A percentile compares a stretch with the other conserved stretches of the same genome.
Conservation (phyloP, 2,888 invertebrate species). For the Aleiodes alternator region DNA sequence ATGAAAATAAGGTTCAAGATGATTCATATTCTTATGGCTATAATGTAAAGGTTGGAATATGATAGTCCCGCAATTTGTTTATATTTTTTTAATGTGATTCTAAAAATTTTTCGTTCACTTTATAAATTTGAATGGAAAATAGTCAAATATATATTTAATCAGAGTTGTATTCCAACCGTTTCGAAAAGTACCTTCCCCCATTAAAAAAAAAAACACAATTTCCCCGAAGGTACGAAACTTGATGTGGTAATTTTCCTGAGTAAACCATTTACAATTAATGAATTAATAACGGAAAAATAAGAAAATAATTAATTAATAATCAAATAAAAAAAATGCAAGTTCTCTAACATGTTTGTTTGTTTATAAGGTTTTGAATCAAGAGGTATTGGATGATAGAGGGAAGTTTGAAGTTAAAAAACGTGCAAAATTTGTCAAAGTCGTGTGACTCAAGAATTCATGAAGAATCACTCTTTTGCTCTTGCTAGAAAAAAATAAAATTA, state of each 20-base stretch:
- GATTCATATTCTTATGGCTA: conserved; percentile 63
- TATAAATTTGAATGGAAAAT: conserved; percentile 12
- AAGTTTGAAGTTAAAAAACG: conserved; percentile 74
- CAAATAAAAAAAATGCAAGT: conserved; percentile 64
- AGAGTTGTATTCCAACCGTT: conserved; percentile 67
- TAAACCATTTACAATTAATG: conserved; percentile 54
- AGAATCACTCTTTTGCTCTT: conserved; percentile 65
- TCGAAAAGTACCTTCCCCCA: conserved; percentile 11
- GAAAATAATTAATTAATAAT: conserved; percentile 50
- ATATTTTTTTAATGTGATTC: conserved; percentile 5
- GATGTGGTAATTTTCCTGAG: conserved; percentile 62
- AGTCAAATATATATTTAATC: conserved; percentile 52
- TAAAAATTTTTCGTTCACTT: conserved; percentile 1
- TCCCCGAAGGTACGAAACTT: conserved; percentile 53
- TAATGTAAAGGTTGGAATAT: conserved; percentile 73
- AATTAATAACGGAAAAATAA: conserved; percentile 46
- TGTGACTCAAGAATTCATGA: conserved; percentile 74
- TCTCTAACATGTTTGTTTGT: conserved; percentile 82
- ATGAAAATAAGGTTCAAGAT: conserved; percentile 65
- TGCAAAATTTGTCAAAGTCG: conserved; percentile 63
- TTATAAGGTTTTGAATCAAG: conserved; percentile 90
- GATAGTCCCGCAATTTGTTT: conserved; percentile 47
- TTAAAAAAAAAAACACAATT: not conserved
- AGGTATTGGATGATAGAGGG: conserved; percentile 85
- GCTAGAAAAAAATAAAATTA: conserved; percentile 70